Percentiles rank a stretch among this genome's conserved stretches.
Evolutionary conservation across 2,797 vertebrate species (phyloP).

Genomic region (Enteromius viviparus): DNA sequence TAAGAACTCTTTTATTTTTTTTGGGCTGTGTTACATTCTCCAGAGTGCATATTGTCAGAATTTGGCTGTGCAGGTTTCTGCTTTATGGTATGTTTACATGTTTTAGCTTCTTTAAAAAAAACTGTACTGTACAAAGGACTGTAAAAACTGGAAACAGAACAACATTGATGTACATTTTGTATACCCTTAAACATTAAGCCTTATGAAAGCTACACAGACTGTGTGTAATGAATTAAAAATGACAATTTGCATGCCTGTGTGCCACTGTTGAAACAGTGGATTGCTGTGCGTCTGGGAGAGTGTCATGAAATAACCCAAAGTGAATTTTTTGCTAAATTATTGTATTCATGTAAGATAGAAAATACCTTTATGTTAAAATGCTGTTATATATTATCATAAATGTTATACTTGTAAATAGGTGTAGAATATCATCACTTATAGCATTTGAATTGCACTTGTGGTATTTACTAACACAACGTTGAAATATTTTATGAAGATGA

Average conservation of each 20-base stretch:
- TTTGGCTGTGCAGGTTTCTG: constrained; percentile 28
- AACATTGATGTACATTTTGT: constrained; percentile 23
- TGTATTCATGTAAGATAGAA: constrained; percentile 35
- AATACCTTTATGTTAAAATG: constrained; percentile 42
- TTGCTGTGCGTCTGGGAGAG: constrained; percentile 56
- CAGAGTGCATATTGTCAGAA: constrained; percentile 15
- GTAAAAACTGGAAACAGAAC: not conserved
- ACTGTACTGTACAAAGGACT: constrained; percentile 23
- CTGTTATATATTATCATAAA: constrained; percentile 29
- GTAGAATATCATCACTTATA: constrained; percentile 30
- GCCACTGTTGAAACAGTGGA: constrained; percentile 50
- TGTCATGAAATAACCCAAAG: constrained; percentile 50
- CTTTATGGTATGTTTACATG: constrained; percentile 44
- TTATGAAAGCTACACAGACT: constrained; percentile 14
- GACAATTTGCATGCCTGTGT: constrained; percentile 53
- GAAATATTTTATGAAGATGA: constrained; percentile 29
- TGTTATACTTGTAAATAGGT: constrained; percentile 38
- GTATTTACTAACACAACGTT: constrained; percentile 31
- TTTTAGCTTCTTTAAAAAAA: constrained; percentile 31
- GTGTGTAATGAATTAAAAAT: constrained; percentile 8
- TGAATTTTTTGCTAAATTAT: constrained; percentile 44
- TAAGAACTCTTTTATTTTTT: constrained; percentile 7
- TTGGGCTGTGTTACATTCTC: constrained; percentile 2
- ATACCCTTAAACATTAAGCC: not conserved
- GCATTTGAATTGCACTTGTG: constrained; percentile 41